Conservation (phyloP, 2,888 invertebrate species). For the Hofmannophila pseudospretella region DNA sequence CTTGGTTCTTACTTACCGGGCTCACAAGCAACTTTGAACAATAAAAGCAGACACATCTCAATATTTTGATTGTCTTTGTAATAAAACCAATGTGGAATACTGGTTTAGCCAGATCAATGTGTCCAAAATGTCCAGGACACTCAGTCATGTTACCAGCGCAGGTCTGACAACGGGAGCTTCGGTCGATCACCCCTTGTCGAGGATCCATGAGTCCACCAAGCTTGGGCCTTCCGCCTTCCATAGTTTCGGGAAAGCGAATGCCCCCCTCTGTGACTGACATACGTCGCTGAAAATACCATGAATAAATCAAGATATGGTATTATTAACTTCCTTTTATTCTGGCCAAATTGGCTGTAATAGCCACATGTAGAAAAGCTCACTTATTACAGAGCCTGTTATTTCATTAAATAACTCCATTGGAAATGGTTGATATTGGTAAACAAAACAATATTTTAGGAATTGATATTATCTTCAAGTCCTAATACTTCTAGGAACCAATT, state of each 20-base stretch:
- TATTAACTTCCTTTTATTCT: too few relatives aligned
- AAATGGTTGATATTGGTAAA: too few relatives aligned
- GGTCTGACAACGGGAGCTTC: conserved; percentile 94
- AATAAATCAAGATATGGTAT: too few relatives aligned
- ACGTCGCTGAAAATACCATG: conserved; percentile 81
- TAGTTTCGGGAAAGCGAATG: conserved; percentile 97
- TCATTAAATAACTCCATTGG: too few relatives aligned
- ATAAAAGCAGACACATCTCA: conserved; percentile 99
- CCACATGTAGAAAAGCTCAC: too few relatives aligned
- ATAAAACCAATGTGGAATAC: conserved; percentile 99
- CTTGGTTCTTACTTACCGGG: conserved; percentile 83
- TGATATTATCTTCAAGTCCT: too few relatives aligned
- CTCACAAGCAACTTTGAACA: conserved; percentile 98
- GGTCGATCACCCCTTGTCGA: conserved; percentile 97
- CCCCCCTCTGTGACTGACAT: conserved; percentile 99
- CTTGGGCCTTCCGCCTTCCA: conserved; percentile 99
- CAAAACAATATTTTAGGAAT: too few relatives aligned
- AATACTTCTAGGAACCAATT: too few relatives aligned
- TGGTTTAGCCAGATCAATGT: conserved; percentile 98
- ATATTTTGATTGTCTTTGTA: conserved; percentile 96
- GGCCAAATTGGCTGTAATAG: too few relatives aligned
- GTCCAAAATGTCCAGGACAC: conserved; percentile 99
- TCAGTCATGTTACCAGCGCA: conserved; percentile 99
- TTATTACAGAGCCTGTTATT: too few relatives aligned
- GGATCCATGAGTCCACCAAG: conserved; percentile 99